phyloP scores from a whole-genome alignment of 2,113 vertebrate genomes.

The Chaetorhynchus papuensis region DNA sequence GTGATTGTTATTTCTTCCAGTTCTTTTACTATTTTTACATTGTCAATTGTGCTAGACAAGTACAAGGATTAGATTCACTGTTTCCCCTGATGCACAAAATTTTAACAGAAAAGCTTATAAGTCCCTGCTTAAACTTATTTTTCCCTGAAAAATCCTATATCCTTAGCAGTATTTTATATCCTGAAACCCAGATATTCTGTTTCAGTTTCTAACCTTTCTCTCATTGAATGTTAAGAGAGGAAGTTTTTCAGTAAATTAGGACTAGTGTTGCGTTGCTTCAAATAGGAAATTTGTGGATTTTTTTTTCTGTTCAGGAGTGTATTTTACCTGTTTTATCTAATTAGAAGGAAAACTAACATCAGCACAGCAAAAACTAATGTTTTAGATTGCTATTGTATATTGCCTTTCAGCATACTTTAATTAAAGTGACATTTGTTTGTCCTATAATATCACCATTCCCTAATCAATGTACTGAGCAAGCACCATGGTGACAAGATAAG shows the following conservation, averaged over 20 bases:
- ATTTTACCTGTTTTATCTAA: neutral
- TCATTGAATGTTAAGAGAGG: neutral
- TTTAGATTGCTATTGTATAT: neutral
- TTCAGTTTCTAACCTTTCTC: neutral
- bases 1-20: neutral
- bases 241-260: neutral
- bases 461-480: slow-evolving; percentile 78
- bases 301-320: neutral
- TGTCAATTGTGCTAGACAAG: neutral
- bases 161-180: neutral
- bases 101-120: neutral
- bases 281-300: neutral
- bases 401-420: slow-evolving; percentile 61
- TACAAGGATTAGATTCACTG: neutral
- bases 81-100: neutral
- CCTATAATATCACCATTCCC: slow-evolving; percentile 64
- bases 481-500: slow-evolving; percentile 79
- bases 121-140: neutral
- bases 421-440: slow-evolving; percentile 73
- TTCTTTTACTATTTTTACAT: neutral
- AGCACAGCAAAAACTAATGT: neutral
- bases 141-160: neutral
- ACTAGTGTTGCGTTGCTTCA: neutral
- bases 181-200: neutral
- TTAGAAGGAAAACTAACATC: slow-evolving; percentile 20